A percentile compares a stretch with the other conserved stretches of the same genome.
Evolutionary conservation across 2,888 invertebrate species (phyloP).

Genomic region (Lasioglossum leucozonium): DNA sequence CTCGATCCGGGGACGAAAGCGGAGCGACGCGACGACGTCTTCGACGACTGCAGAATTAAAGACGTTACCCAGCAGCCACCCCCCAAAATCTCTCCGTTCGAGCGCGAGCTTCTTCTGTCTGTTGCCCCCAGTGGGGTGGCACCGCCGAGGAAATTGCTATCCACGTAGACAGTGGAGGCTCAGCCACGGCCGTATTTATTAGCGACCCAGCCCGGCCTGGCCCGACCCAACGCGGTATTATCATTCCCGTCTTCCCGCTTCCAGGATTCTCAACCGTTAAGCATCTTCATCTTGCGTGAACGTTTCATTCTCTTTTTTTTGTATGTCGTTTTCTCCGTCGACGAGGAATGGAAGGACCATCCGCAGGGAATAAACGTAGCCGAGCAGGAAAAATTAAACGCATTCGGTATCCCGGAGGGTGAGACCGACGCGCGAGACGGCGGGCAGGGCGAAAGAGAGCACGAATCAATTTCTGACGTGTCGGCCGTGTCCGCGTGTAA

Average conservation of each 20-base stretch:
- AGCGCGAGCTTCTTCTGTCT: conserved; percentile 60
- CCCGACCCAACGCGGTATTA: conserved; percentile 24
- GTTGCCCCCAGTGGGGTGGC: neutral
- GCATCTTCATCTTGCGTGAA: neutral
- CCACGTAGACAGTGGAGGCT: conserved; percentile 11
- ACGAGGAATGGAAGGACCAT: conserved; percentile 29
- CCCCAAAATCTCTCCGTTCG: conserved; percentile 71
- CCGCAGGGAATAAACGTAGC: conserved; percentile 71
- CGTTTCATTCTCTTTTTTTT: neutral
- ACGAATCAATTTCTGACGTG: conserved; percentile 82
- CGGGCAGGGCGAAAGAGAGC: conserved; percentile 24
- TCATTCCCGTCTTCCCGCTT: conserved; percentile 22
- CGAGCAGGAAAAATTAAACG: conserved; percentile 77
- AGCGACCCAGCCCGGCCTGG: conserved; percentile 18
- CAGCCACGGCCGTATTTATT: conserved; percentile 32
- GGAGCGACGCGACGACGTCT: conserved; percentile 63
- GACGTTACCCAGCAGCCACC: conserved; percentile 75
- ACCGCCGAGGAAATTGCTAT: conserved; percentile 29
- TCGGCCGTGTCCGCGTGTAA: conserved; percentile 81
- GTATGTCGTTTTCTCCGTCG: neutral
- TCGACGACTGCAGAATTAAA: conserved; percentile 69
- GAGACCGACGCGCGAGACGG: neutral
- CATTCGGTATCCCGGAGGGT: conserved; percentile 66
- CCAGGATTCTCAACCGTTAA: neutral
- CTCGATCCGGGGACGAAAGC: conserved; percentile 75